Evolutionary conservation across 1,140 invertebrate species (phyloP).

Genomic region (Grapholita molesta): DNA sequence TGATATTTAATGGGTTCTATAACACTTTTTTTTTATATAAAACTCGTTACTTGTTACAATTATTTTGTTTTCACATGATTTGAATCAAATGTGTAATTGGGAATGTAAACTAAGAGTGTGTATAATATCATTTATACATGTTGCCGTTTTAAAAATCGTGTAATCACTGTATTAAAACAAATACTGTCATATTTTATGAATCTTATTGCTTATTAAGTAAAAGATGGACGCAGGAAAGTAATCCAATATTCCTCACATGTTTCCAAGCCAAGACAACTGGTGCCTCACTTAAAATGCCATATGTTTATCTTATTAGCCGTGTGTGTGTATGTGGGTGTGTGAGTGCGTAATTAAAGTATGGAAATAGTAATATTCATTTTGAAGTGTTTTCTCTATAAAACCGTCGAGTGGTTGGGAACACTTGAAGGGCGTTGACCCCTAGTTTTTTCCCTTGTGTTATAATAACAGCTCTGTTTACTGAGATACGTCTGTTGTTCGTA

Average conservation of each 20-base stretch:
- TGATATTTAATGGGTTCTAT: too few species aligned
- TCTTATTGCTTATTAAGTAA: neutral
- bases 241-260: constrained; percentile 38
- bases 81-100: too few species aligned
- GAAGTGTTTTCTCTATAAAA: constrained; percentile 77
- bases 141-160: too few species aligned
- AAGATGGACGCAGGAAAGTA: constrained; percentile 35
- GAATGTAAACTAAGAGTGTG: too few species aligned
- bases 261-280: constrained; percentile 32
- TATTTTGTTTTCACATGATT: too few species aligned
- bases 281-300: constrained; percentile 52
- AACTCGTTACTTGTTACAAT: too few species aligned
- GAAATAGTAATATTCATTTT: constrained; percentile 44
- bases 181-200: neutral
- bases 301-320: constrained; percentile 54
- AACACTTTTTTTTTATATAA: too few species aligned
- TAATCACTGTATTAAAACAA: constrained; percentile 4
- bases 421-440: constrained; percentile 52
- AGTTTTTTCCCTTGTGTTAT: constrained; percentile 48
- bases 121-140: too few species aligned
- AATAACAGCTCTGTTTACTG: constrained; percentile 53
- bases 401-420: constrained; percentile 68
- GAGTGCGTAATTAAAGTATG: constrained; percentile 73
- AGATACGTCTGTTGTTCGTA: constrained; percentile 33
- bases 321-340: constrained; percentile 38